A percentile compares a stretch with the other conserved stretches of the same genome.
Evolutionary conservation across 1,140 invertebrate species (phyloP).

Genomic region (Zaprionus davidi): DNA sequence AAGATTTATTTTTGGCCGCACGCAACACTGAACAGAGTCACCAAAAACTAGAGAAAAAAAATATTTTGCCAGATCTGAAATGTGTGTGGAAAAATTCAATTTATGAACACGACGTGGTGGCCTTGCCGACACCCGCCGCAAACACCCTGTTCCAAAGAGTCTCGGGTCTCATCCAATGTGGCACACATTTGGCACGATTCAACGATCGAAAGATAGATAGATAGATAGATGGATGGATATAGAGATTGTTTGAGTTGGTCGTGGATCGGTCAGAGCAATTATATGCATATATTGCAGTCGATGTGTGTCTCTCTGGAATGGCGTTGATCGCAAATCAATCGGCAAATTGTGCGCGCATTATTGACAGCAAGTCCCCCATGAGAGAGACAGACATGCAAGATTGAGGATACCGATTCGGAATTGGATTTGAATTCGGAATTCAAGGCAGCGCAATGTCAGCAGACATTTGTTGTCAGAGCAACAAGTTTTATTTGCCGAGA

Average conservation of each 20-base stretch:
- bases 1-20: conserved; percentile 52
- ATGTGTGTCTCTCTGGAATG: conserved; percentile 55
- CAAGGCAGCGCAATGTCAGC: conserved; percentile 66
- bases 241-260: background rate
- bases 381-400: conserved; percentile 18
- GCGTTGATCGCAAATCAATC: conserved; percentile 70
- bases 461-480: conserved; percentile 55
- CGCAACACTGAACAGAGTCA: conserved; percentile 31
- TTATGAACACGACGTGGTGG: conserved; percentile 34
- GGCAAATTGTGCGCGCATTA: conserved; percentile 42
- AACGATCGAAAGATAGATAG: conserved; percentile 48
- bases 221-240: conserved; percentile 53
- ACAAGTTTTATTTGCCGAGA: conserved; percentile 45
- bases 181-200: conserved; percentile 70
- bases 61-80: conserved; percentile 24
- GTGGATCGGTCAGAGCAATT: conserved; percentile 55
- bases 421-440: conserved; percentile 41
- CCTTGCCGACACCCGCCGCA: conserved; percentile 32
- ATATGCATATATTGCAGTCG: conserved; percentile 58
- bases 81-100: conserved; percentile 50
- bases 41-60: conserved; percentile 22
- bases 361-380: conserved; percentile 38
- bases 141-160: background rate
- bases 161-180: conserved; percentile 41
- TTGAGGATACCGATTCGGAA: conserved; percentile 17